These are phyloP conservation scores for Pardosa pseudoannulata DNA, from an alignment of 2,888 invertebrate species.

Conservation along the genomic window DNA sequence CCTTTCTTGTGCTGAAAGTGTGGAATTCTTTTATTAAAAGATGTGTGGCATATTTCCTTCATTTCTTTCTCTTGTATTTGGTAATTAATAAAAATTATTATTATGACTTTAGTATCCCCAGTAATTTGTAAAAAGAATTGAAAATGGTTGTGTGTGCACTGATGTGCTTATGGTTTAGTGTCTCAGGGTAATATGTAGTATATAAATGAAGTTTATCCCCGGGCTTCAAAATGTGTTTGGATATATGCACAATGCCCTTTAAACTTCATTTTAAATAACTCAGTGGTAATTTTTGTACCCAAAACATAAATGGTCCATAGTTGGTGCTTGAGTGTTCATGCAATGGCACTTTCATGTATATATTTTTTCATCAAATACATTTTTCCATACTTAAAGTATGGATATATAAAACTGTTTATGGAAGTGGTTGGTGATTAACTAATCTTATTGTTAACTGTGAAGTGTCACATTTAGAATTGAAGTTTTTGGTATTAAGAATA, in stretches of 20 bases:
- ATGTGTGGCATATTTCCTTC: background rate
- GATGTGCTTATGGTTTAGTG: background rate
- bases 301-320: background rate
- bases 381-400: background rate
- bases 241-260: background rate
- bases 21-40: too few species aligned
- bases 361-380: background rate
- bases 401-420: too few species aligned
- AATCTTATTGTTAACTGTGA: too few species aligned
- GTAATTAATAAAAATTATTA: too few species aligned
- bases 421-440: too few species aligned
- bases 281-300: background rate
- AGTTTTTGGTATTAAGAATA: too few species aligned
- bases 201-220: background rate
- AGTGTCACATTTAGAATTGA: too few species aligned
- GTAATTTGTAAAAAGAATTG: background rate
- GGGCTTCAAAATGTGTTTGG: background rate
- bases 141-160: background rate
- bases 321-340: conserved; percentile 6
- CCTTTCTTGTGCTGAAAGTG: too few species aligned
- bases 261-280: background rate
- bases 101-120: background rate
- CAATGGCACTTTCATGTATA: background rate
- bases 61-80: background rate
- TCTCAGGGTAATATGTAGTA: background rate